A percentile compares a stretch with the other conserved stretches of the same genome.
Conservation (phyloP, 2,888 invertebrate genomes). For the Lepidocyrtinus sp. region DNA sequence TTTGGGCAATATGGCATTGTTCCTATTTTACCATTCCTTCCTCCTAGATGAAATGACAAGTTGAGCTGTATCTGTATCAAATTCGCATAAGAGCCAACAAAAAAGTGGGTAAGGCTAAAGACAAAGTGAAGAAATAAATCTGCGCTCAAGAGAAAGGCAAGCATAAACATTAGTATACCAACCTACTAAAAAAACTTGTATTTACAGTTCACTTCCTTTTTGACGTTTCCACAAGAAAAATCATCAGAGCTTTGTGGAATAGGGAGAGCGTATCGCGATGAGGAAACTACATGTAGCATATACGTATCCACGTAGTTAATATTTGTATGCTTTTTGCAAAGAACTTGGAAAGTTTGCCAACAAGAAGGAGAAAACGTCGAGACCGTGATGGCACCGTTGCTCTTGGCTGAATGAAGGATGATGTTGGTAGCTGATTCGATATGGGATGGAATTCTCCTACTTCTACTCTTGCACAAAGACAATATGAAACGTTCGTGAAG, state of each 20-base stretch:
- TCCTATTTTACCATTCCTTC: constrained; percentile 29
- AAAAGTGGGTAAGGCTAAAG: not conserved
- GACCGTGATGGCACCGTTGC: not conserved
- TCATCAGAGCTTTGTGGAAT: too few species aligned
- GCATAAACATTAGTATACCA: too few species aligned
- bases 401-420: not conserved
- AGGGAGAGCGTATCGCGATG: too few species aligned
- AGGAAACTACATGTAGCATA: too few species aligned
- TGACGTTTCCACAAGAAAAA: not conserved
- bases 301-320: too few species aligned
- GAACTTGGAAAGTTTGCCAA: not conserved
- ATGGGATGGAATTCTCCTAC: not conserved
- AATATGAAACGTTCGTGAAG: not conserved
- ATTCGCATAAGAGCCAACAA: not conserved
- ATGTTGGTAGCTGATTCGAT: not conserved
- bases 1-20: constrained; percentile 41
- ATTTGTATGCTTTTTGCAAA: too few species aligned
- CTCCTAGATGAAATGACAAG: not conserved
- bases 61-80: not conserved
- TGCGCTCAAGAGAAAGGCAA: not conserved
- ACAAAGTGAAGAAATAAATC: not conserved
- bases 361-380: not conserved
- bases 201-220: not conserved
- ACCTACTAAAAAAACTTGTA: too few species aligned
- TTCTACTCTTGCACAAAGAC: not conserved